A percentile compares a stretch with the other conserved stretches of the same genome.
Evolutionary conservation across 2,888 invertebrate species (phyloP).

Genomic region (Oxycera nigricornis): DNA sequence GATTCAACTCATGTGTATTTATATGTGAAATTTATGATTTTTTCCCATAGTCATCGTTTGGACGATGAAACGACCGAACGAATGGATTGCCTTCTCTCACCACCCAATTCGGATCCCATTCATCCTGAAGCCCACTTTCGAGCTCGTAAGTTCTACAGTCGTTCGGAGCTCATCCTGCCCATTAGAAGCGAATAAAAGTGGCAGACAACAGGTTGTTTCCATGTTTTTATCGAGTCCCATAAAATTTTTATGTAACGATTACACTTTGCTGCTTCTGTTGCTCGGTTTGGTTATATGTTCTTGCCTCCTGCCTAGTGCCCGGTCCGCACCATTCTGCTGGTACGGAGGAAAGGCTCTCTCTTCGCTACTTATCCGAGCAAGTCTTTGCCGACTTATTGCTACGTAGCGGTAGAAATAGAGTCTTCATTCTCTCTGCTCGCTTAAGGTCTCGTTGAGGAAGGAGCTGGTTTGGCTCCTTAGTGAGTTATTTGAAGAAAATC

Average conservation of each 20-base stretch:
- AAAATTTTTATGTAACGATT: slow-evolving; percentile 51
- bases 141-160: slow-evolving; percentile 29
- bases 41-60: slow-evolving; percentile 44
- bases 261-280: slow-evolving; percentile 47
- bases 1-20: slow-evolving; percentile 36
- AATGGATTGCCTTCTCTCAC: slow-evolving; percentile 4
- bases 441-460: slow-evolving; percentile 27
- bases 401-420: slow-evolving; percentile 5
- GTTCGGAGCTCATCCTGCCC: slow-evolving; percentile 44
- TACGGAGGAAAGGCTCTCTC: neutral
- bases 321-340: neutral
- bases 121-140: slow-evolving; percentile 17
- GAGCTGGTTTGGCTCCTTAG: slow-evolving; percentile 32
- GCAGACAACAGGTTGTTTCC: slow-evolving; percentile 51
- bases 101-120: neutral
- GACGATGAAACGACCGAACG: slow-evolving; percentile 26
- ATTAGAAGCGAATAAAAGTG: slow-evolving; percentile 48
- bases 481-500: slow-evolving; percentile 33
- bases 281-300: slow-evolving; percentile 14
- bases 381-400: slow-evolving; percentile 2
- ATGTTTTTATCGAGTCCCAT: slow-evolving; percentile 51
- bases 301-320: neutral
- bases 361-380: slow-evolving; percentile 16
- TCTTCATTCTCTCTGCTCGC: slow-evolving; percentile 11
- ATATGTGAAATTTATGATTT: slow-evolving; percentile 47